Conservation (phyloP, 2,113 vertebrate species). For the Oceanodroma tethys region DNA sequence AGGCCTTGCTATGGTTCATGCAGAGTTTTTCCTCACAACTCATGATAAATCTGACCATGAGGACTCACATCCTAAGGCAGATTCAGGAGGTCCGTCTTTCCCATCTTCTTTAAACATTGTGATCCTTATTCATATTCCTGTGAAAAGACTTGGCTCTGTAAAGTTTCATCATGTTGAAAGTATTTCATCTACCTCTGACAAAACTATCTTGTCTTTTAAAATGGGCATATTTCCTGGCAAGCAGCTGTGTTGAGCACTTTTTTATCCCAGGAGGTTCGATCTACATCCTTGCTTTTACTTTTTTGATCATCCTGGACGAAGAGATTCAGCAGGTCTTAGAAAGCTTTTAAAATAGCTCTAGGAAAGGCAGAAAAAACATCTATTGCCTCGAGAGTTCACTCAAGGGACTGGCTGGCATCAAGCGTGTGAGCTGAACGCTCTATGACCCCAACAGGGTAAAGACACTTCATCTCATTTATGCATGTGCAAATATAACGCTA, state of each 20-base stretch:
- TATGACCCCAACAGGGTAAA: background rate
- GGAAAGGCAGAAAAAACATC: background rate
- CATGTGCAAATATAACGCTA: background rate
- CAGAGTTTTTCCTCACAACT: background rate
- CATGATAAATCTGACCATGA: background rate
- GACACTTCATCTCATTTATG: background rate
- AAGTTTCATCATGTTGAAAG: background rate
- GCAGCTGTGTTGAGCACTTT: background rate
- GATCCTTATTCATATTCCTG: rapidly evolving
- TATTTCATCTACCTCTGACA: background rate
- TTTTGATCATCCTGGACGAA: background rate
- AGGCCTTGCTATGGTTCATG: background rate
- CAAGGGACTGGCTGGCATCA: background rate
- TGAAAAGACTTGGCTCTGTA: background rate
- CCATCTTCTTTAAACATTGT: background rate
- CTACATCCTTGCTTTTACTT: background rate
- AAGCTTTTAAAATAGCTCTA: background rate
- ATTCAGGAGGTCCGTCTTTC: background rate
- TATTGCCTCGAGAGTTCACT: background rate
- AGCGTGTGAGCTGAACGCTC: background rate
- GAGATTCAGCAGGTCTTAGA: background rate
- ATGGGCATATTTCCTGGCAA: background rate
- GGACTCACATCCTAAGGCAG: background rate
- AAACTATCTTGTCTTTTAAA: background rate
- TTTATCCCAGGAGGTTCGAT: background rate